These are phyloP conservation scores for Dryomyza anilis DNA, from an alignment of 2,888 invertebrate genomes.

Conservation along the genomic window DNA sequence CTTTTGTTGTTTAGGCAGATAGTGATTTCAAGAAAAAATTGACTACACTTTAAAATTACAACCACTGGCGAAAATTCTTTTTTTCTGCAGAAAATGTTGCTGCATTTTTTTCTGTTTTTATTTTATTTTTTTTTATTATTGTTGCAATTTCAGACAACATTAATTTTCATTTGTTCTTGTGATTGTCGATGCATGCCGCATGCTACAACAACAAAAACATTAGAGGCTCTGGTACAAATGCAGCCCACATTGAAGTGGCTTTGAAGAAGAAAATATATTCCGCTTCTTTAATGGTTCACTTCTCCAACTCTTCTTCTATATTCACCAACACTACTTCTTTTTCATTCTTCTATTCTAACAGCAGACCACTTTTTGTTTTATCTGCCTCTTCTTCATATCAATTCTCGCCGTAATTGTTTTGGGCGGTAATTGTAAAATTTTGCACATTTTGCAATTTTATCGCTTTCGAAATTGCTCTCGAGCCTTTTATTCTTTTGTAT, in stretches of 20 bases:
- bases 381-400: background rate
- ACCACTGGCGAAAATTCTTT: too few species aligned
- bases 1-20: too few species aligned
- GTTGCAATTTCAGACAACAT: slow-evolving; percentile 15
- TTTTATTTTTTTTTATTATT: background rate
- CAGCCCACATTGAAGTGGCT: background rate
- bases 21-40: too few species aligned
- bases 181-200: slow-evolving; percentile 20
- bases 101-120: background rate
- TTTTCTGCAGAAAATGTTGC: background rate
- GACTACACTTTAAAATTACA: too few species aligned
- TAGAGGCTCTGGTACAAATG: background rate
- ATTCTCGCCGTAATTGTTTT: slow-evolving; percentile 24
- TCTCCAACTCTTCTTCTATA: background rate
- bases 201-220: slow-evolving; percentile 4
- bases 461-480: background rate
- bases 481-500: background rate
- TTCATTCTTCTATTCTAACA: background rate
- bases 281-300: background rate
- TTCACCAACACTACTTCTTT: background rate
- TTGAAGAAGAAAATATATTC: background rate
- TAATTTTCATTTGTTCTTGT: slow-evolving; percentile 24
- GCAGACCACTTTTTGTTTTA: too few species aligned
- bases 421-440: slow-evolving; percentile 37
- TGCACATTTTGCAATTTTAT: slow-evolving; percentile 26